Percentiles rank a stretch among this genome's conserved stretches.
These are phyloP conservation scores for Metacarcinus magister DNA, from an alignment of 2,888 invertebrate genomes.

Conservation along the genomic window DNA sequence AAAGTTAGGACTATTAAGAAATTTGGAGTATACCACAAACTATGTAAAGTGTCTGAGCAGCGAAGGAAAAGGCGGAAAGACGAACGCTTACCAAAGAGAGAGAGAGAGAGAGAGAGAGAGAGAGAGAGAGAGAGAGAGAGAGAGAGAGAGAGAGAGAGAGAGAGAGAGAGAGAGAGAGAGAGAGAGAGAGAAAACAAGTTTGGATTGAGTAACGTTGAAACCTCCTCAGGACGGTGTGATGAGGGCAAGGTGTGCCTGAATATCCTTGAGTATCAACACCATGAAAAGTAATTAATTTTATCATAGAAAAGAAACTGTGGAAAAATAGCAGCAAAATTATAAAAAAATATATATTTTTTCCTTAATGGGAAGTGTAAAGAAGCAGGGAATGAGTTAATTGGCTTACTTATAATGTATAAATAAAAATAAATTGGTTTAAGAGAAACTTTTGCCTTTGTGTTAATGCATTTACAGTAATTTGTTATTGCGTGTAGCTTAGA, in stretches of 20 bases:
- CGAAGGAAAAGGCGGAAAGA: background rate
- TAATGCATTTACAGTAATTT: background rate
- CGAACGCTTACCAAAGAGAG: background rate
- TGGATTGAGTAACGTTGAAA: background rate
- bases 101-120: background rate
- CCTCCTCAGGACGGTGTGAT: too few relatives aligned
- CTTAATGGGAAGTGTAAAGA: background rate
- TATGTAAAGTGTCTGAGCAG: conserved; percentile 14
- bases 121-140: conserved; percentile 22
- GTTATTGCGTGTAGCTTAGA: background rate
- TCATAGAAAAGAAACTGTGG: background rate
- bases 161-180: conserved; percentile 10
- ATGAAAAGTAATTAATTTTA: background rate
- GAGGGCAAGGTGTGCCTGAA: background rate
- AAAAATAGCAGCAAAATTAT: background rate
- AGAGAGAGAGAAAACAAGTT: background rate
- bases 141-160: background rate
- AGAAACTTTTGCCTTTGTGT: background rate
- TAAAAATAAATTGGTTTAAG: background rate
- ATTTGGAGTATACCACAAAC: conserved; percentile 38
- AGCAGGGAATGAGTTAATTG: background rate
- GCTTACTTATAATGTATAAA: background rate
- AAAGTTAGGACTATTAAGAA: conserved; percentile 30
- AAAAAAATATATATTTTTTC: background rate
- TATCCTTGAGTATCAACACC: background rate